These are phyloP conservation scores for Illadopsis cleaveri DNA, from an alignment of 2,113 vertebrate species.

Conservation along the genomic window DNA sequence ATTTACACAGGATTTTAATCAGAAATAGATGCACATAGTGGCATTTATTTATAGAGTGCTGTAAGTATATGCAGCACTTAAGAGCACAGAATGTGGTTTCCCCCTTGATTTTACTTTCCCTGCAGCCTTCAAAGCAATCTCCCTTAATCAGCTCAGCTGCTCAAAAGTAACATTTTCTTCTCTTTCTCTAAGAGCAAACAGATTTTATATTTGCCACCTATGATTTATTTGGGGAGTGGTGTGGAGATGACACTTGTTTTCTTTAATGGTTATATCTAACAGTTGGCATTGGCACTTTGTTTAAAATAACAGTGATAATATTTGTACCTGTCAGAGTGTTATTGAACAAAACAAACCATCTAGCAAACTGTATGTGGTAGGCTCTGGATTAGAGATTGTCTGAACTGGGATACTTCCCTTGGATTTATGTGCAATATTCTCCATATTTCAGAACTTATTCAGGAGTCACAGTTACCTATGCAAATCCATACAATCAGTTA, in stretches of 20 bases:
- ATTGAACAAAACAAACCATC: not conserved
- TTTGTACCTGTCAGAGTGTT: not conserved
- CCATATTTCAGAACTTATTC: not conserved
- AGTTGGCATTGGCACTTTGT: not conserved
- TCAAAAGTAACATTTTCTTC: not conserved
- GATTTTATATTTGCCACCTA: not conserved
- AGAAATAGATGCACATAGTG: constrained; percentile 30
- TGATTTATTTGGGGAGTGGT: not conserved
- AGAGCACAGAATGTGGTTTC: constrained; percentile 2
- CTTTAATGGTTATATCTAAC: not conserved
- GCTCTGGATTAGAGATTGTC: not conserved
- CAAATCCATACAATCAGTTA: not conserved
- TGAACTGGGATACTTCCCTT: not conserved
- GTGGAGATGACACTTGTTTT: not conserved
- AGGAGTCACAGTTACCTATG: not conserved
- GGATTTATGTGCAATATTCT: not conserved
- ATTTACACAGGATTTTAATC: constrained; percentile 52
- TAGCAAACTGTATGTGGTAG: not conserved
- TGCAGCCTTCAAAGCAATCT: not conserved
- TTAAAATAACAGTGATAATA: not conserved
- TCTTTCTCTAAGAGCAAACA: not conserved
- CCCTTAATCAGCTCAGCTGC: constrained; percentile 3
- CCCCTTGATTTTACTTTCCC: not conserved
- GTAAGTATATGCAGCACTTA: not conserved
- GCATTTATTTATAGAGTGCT: constrained; percentile 50